Percentiles rank a stretch among this genome's conserved stretches.
These are phyloP conservation scores for Hirtodrosophila confusa DNA, from an alignment of 2,888 invertebrate species.

Conservation along the genomic window DNA sequence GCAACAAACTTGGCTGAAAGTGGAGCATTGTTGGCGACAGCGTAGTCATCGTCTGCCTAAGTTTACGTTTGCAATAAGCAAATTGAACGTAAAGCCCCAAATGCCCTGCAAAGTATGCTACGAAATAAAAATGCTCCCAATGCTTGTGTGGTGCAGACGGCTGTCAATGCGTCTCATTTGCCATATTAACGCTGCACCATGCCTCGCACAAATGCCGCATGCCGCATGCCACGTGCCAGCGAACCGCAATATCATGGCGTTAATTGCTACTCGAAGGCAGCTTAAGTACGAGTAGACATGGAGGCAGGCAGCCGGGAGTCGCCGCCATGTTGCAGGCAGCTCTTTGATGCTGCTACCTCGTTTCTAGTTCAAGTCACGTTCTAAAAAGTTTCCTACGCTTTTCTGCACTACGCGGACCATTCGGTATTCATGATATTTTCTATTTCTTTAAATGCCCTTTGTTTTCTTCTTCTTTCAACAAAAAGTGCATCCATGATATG, in stretches of 20 bases:
- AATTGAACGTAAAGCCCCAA: conserved; percentile 61
- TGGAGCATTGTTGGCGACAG: conserved; percentile 59
- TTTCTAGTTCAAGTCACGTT: conserved; percentile 68
- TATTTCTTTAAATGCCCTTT: conserved; percentile 37
- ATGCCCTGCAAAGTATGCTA: conserved; percentile 54
- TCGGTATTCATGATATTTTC: conserved; percentile 38
- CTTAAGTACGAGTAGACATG: conserved; percentile 30
- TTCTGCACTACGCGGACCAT: conserved; percentile 34
- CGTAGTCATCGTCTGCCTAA: conserved; percentile 65
- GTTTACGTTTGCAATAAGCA: conserved; percentile 71
- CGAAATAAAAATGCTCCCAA: conserved; percentile 34
- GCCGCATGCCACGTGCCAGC: conserved; percentile 52
- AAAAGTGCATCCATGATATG: conserved; percentile 12
- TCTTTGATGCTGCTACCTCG: neutral
- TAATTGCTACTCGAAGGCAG: conserved; percentile 76
- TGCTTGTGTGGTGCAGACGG: neutral
- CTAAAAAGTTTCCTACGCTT: conserved; percentile 60
- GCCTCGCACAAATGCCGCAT: conserved; percentile 34
- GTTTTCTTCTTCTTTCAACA: conserved; percentile 17
- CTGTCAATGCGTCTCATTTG: conserved; percentile 64
- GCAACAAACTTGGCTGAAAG: conserved; percentile 64
- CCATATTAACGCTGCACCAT: conserved; percentile 55
- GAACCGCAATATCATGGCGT: conserved; percentile 74
- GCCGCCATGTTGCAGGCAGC: conserved; percentile 16
- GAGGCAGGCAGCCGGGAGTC: conserved; percentile 40